Evolutionary conservation across 1,140 invertebrate genomes (phyloP).

Genomic region (Trichonephila clavipes): DNA sequence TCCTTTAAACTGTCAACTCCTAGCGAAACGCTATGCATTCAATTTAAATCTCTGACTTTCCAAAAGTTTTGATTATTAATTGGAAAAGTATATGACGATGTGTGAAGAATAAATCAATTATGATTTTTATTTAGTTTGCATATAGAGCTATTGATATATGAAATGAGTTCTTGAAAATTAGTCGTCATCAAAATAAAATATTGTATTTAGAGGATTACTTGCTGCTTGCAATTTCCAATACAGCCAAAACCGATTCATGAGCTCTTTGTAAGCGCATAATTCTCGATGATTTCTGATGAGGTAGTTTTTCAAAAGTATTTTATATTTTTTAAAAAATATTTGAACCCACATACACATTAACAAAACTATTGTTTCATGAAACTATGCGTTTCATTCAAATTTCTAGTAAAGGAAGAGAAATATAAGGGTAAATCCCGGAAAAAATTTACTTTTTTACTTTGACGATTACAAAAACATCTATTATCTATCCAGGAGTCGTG

Average conservation of each 20-base stretch:
- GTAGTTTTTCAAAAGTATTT: slow-evolving; percentile 24
- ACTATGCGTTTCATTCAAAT: too few relatives aligned
- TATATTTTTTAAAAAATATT: slow-evolving; percentile 46
- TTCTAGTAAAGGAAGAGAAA: too few relatives aligned
- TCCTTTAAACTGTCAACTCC: background rate
- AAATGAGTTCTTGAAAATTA: slow-evolving; percentile 47
- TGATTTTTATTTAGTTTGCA: slow-evolving; percentile 55
- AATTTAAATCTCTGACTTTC: slow-evolving; percentile 55
- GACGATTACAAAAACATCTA: too few relatives aligned
- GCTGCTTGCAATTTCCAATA: slow-evolving; percentile 34
- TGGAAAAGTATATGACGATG: slow-evolving; percentile 87
- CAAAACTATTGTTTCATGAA: too few relatives aligned
- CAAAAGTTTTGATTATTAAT: slow-evolving; percentile 80
- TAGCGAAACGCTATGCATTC: slow-evolving; percentile 33
- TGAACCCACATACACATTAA: too few relatives aligned
- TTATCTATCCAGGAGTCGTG: too few relatives aligned
- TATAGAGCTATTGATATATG: slow-evolving; percentile 41
- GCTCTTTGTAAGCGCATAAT: slow-evolving; percentile 43
- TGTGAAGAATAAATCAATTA: slow-evolving; percentile 79
- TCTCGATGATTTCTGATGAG: slow-evolving; percentile 47
- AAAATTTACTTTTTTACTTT: too few relatives aligned
- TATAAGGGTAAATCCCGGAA: too few relatives aligned
- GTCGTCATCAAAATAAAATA: slow-evolving; percentile 55
- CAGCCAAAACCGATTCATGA: slow-evolving; percentile 82
- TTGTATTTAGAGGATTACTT: background rate